Percentiles rank a stretch among this genome's conserved stretches.
phyloP scores from a whole-genome alignment of 2,113 vertebrate species.

The Kryptolebias marmoratus region DNA sequence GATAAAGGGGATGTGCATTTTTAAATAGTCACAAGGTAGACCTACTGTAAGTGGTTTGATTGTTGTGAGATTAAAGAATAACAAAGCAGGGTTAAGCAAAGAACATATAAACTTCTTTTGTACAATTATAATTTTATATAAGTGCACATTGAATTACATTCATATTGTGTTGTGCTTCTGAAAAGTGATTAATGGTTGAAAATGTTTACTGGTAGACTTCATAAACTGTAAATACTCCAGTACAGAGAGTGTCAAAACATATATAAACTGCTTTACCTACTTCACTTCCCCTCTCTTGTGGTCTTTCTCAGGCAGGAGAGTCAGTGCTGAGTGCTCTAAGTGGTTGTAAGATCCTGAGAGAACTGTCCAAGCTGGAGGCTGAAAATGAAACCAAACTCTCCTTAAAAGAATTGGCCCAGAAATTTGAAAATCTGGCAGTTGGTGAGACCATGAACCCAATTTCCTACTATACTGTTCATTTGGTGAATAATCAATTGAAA shows the following conservation, averaged over 20 bases:
- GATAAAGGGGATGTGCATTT: too few relatives aligned
- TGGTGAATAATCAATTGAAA: background rate
- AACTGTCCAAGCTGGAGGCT: constrained; percentile 82
- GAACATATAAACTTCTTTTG: too few relatives aligned
- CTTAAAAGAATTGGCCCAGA: constrained; percentile 85
- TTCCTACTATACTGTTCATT: background rate
- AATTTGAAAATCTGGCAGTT: constrained; percentile 86
- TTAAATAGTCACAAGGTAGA: too few relatives aligned
- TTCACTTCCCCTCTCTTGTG: background rate
- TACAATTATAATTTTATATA: too few relatives aligned
- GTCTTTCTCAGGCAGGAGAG: constrained; percentile 79
- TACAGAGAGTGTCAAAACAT: background rate
- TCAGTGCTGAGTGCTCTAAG: constrained; percentile 85
- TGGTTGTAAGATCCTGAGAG: constrained; percentile 85
- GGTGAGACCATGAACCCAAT: constrained; percentile 70
- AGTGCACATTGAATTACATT: too few relatives aligned
- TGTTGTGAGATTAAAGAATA: too few relatives aligned
- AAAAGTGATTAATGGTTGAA: too few relatives aligned
- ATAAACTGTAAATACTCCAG: too few relatives aligned
- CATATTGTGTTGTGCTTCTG: too few relatives aligned
- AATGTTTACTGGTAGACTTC: too few relatives aligned
- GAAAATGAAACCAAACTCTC: constrained; percentile 81
- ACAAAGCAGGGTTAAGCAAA: too few relatives aligned
- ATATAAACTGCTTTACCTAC: background rate
- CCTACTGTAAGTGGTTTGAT: too few relatives aligned